Evolutionary conservation across 2,113 vertebrate species (phyloP).

Genomic region (Apodemus sylvaticus): DNA sequence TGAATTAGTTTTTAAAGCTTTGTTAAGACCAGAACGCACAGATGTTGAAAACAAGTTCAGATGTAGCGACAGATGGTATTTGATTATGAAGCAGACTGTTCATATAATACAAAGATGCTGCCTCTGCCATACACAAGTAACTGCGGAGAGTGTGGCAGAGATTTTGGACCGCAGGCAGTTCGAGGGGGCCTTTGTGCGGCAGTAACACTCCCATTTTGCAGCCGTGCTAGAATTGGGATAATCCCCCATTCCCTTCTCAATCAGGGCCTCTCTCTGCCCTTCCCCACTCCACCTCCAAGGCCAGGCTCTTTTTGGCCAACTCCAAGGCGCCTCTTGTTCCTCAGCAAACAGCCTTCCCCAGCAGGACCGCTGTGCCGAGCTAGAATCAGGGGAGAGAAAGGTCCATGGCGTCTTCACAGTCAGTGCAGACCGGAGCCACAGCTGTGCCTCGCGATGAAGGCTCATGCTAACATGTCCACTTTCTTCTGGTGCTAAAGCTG

Average conservation of each 20-base stretch:
- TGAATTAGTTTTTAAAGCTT: conserved; percentile 99
- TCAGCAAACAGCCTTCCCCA: not conserved
- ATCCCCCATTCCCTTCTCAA: conserved; percentile 80
- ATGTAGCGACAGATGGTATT: conserved; percentile 99
- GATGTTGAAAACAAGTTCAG: conserved; percentile 99
- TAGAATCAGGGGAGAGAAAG: not conserved
- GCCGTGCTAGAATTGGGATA: conserved; percentile 85
- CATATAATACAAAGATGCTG: conserved; percentile 99
- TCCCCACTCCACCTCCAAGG: not conserved
- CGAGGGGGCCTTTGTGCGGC: conserved; percentile 91
- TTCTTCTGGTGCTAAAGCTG: not conserved
- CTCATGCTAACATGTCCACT: too few species aligned
- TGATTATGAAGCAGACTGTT: conserved; percentile 99
- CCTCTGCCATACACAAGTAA: conserved; percentile 98
- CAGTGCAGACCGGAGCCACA: not conserved
- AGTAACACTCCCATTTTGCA: conserved; percentile 89
- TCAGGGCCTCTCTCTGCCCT: conserved; percentile 57
- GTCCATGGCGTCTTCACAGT: too few species aligned
- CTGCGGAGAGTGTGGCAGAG: conserved; percentile 93
- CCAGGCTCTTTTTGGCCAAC: conserved; percentile 34
- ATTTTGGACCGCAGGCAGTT: conserved; percentile 91
- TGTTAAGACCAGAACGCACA: conserved; percentile 99
- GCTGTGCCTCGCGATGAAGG: not conserved
- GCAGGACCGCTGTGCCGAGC: not conserved
- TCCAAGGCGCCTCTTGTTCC: conserved; percentile 39